A percentile compares a stretch with the other conserved stretches of the same genome.
Evolutionary conservation across 2,888 invertebrate genomes (phyloP).

Genomic region (Xanthostigma xanthostigma): DNA sequence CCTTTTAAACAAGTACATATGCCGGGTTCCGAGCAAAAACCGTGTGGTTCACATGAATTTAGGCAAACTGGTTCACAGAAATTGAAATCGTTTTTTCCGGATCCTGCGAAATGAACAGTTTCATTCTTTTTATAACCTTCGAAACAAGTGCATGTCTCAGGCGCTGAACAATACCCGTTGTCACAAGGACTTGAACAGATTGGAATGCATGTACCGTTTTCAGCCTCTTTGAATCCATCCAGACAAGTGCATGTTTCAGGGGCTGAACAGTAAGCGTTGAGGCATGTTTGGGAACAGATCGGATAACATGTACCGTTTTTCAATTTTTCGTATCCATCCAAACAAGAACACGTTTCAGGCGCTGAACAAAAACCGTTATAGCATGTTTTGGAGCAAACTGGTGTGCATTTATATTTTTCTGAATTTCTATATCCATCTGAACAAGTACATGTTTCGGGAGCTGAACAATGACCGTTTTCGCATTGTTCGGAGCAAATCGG

Average conservation of each 20-base stretch:
- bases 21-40: constrained; percentile 1
- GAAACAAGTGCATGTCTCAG: constrained; percentile 16
- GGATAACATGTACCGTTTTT: constrained; percentile 14
- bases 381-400: constrained; percentile 1
- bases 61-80: no score
- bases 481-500: constrained; percentile 13
- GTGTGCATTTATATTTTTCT: background rate
- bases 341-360: constrained; percentile 11
- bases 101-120: no score
- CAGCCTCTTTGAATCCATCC: constrained; percentile 13
- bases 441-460: no score
- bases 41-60: no score
- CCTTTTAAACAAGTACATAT: no score
- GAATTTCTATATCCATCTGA: no score
- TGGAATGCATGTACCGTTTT: constrained; percentile 8
- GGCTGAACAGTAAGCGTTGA: constrained; percentile 27
- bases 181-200: constrained; percentile 13
- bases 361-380: constrained; percentile 10
- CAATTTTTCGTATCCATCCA: background rate
- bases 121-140: constrained; percentile 7
- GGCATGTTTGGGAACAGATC: constrained; percentile 17
- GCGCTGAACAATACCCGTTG: constrained; percentile 15
- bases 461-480: constrained; percentile 9
- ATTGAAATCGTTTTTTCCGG: no score
- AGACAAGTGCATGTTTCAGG: constrained; percentile 14